Base-by-base conservation (phyloP, 2,113 vertebrate genomes). In the Lamprologus speciosus region DNA sequence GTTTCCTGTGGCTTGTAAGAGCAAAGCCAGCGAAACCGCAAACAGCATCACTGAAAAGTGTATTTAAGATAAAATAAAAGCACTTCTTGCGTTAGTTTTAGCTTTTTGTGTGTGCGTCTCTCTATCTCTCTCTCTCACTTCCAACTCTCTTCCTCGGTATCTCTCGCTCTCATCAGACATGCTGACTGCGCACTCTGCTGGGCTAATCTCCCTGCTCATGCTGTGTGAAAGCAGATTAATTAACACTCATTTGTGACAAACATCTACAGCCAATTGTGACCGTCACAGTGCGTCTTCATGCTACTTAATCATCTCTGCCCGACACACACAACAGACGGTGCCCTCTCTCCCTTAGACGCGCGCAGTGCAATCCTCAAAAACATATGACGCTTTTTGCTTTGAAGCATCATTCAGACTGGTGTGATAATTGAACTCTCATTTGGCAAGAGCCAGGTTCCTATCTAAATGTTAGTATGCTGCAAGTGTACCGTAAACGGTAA, bases 191-290 rank as follows among this genome's bases (percentile, higher is more conserved):
- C 92, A 92, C 93, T 94, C 88, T 88, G 87, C 92, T 86, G 90
- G 91, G 87, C 94, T 93, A 92, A 94, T 94, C 94, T 93, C 85
- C 89, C 91, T 87, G 91, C 88, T 93, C 92, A 90, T 84, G 90
- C 93, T 92, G 91, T 91, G 89, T 94, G 90, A 96, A 95, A 94
- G 92, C 90, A 94, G 94, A 95, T 93, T 95, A 94, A 96, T 96
- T 95, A 94, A 93, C 88, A 91, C 91, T 93, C 85, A 87, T 96
- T 96, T 96, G 91, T 95, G 94, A 93, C 92, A 94, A 93, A 95
- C 88, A 93, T 93, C 93, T 92, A 90, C 88, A 91, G 88, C 88
- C 94, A 93, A 88, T 93, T 95, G 92, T 92, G 84, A 93, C 83
- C 63, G 81, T 93, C 95, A 93, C 85, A 87, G 91, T 68, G 90